phyloP scores from a whole-genome alignment of 2,113 vertebrate species.

The Prionailurus viverrinus region DNA sequence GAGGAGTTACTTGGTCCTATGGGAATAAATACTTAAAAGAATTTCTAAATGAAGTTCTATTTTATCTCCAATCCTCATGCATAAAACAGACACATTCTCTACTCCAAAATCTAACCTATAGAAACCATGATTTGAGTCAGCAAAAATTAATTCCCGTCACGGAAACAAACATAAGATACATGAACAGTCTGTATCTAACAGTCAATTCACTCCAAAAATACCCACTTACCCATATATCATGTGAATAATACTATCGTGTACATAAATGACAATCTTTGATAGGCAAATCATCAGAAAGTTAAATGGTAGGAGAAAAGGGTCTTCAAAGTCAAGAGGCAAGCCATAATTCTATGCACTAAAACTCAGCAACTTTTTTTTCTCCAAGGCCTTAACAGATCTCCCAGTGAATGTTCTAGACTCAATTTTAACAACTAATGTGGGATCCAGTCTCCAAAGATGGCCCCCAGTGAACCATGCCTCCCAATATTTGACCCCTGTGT shows the following conservation, averaged over 20 bases:
- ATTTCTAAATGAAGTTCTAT: background rate
- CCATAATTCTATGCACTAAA: background rate
- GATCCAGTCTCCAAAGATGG: background rate
- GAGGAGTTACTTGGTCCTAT: background rate
- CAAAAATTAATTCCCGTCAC: constrained; percentile 20
- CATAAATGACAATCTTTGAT: background rate
- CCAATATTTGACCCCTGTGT: too few relatives aligned
- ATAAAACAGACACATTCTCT: background rate
- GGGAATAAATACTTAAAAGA: background rate
- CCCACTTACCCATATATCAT: background rate
- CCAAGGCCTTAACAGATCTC: background rate
- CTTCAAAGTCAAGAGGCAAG: background rate
- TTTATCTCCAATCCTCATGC: background rate
- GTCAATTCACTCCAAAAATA: background rate
- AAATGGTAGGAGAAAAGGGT: background rate
- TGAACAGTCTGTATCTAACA: background rate
- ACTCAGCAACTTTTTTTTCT: background rate
- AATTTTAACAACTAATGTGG: background rate
- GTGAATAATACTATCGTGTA: background rate
- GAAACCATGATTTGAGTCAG: background rate
- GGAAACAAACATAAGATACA: background rate
- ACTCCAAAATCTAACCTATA: background rate
- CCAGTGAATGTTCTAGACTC: background rate
- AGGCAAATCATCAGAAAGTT: background rate
- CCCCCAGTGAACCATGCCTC: background rate